These are phyloP conservation scores for Macrochelys suwanniensis DNA, from an alignment of 2,797 vertebrate species.

Conservation along the genomic window DNA sequence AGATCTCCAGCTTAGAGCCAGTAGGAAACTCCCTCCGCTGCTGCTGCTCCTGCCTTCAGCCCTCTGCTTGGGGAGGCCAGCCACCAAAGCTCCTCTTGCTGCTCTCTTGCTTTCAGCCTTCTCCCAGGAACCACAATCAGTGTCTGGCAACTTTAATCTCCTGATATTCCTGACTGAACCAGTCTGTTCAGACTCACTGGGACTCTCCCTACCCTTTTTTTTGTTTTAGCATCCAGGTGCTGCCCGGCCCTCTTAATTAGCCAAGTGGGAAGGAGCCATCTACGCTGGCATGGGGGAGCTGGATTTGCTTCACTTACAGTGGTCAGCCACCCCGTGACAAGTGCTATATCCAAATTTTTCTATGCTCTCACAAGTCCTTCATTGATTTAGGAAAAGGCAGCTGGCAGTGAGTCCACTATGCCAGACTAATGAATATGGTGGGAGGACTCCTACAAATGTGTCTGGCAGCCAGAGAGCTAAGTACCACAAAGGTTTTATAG, in stretches of 20 bases:
- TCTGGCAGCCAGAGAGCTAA: constrained; percentile 4
- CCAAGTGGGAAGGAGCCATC: neutral
- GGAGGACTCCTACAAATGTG: constrained; percentile 57
- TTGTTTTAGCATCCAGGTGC: neutral
- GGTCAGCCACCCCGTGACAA: neutral
- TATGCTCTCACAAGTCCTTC: constrained; percentile 43
- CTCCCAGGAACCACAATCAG: neutral
- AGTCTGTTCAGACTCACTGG: neutral
- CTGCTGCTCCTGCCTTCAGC: neutral
- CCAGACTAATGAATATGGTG: neutral
- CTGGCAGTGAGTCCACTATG: constrained; percentile 20
- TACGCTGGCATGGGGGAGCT: neutral
- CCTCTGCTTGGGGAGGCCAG: neutral
- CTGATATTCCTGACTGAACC: neutral
- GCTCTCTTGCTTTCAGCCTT: neutral
- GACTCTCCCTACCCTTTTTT: neutral
- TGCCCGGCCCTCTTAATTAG: neutral
- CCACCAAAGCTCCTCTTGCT: neutral
- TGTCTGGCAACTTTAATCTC: neutral
- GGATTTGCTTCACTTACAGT: neutral
- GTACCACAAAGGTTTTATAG: constrained; percentile 5
- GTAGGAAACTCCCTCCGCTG: neutral
- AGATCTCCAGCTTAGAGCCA: neutral
- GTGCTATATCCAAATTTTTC: constrained; percentile 15
- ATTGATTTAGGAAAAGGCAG: constrained; percentile 27